phyloP scores from a whole-genome alignment of 1,140 invertebrate genomes.

The Drosophila santomea region DNA sequence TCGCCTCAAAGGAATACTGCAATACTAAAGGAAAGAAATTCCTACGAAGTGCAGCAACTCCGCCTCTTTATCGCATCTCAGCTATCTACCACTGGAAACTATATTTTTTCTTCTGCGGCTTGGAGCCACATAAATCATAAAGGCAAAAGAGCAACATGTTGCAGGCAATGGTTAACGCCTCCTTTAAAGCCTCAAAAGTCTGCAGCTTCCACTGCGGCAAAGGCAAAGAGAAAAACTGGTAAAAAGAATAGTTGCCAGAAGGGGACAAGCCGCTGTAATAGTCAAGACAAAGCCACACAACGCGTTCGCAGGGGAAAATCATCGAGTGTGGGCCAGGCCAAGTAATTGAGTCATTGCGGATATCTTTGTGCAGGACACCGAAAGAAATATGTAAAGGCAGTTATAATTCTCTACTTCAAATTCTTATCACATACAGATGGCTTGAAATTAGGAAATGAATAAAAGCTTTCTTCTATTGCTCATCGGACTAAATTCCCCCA shows the following conservation, averaged over 20 bases:
- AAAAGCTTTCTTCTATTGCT: neutral
- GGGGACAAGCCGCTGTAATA: slow-evolving; percentile 52
- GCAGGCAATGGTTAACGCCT: slow-evolving; percentile 55
- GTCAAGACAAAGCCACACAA: slow-evolving; percentile 59
- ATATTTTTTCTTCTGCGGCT: slow-evolving; percentile 12
- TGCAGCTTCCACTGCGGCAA: slow-evolving; percentile 39
- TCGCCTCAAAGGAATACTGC: no score
- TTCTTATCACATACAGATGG: neutral
- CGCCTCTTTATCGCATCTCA: slow-evolving; percentile 39
- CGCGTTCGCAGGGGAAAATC: slow-evolving; percentile 10
- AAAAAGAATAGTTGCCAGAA: slow-evolving; percentile 47
- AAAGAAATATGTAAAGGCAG: neutral
- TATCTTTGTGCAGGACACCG: slow-evolving; percentile 10
- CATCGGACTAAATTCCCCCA: no score
- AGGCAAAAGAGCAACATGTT: slow-evolving; percentile 62
- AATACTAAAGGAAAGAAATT: slow-evolving; percentile 1
- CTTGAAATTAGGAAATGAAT: no score
- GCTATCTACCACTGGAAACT: slow-evolving; percentile 34
- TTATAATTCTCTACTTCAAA: no score
- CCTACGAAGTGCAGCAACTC: slow-evolving; percentile 23
- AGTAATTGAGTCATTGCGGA: slow-evolving; percentile 57
- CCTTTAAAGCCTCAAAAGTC: slow-evolving; percentile 42
- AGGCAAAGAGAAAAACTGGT: slow-evolving; percentile 2
- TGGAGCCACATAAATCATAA: slow-evolving; percentile 57
- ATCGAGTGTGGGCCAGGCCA: slow-evolving; percentile 21